Evolutionary conservation across 1,140 invertebrate species (phyloP).

Genomic region (Halyomorpha halys): DNA sequence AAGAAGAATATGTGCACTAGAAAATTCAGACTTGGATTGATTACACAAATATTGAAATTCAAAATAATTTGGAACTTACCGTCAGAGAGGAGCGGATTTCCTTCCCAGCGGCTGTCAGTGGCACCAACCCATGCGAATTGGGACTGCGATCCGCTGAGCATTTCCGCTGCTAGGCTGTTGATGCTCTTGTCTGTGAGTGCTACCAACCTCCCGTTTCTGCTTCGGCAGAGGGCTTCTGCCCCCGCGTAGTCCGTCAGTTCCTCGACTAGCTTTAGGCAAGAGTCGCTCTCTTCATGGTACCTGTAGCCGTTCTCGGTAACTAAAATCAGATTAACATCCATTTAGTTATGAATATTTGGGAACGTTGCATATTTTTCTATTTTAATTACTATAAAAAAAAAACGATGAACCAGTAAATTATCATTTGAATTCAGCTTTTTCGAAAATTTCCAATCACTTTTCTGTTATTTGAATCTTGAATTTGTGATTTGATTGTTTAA

Average conservation of each 20-base stretch:
- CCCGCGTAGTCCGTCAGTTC: slow-evolving; percentile 19
- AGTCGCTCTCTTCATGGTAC: slow-evolving; percentile 23
- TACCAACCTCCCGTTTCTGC: slow-evolving; percentile 16
- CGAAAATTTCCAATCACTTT: too few species aligned
- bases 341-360: neutral
- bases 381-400: too few species aligned
- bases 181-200: slow-evolving; percentile 21
- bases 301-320: slow-evolving; percentile 23
- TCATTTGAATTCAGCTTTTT: too few species aligned
- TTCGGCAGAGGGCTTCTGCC: slow-evolving; percentile 17
- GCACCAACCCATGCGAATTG: slow-evolving; percentile 27
- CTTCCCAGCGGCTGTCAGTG: slow-evolving; percentile 22
- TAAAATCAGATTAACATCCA: neutral
- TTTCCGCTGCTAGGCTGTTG: slow-evolving; percentile 19
- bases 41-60: too few species aligned
- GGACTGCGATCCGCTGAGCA: slow-evolving; percentile 17
- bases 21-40: too few species aligned
- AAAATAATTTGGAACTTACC: slow-evolving; percentile 17
- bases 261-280: slow-evolving; percentile 24
- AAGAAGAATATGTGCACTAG: too few species aligned
- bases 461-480: too few species aligned
- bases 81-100: slow-evolving; percentile 20
- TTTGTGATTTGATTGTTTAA: too few species aligned
- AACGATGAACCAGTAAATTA: too few species aligned
- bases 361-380: too few species aligned